Conservation (phyloP, 2,888 invertebrate species). For the Drosophila anceps region DNA sequence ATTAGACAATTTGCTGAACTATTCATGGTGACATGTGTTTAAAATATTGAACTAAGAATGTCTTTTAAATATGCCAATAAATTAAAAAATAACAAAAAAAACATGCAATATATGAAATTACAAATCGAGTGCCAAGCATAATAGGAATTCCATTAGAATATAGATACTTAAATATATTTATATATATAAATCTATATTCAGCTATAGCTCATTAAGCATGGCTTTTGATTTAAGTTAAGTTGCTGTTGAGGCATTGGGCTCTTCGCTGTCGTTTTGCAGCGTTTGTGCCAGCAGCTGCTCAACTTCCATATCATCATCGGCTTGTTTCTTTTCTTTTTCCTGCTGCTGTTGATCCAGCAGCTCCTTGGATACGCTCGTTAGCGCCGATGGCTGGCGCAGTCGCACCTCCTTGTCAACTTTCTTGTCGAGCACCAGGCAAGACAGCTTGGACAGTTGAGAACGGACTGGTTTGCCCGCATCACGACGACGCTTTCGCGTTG, state of each 20-base stretch:
- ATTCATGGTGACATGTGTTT: no score
- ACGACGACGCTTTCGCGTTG: slow-evolving; percentile 72
- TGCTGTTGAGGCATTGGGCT: background rate
- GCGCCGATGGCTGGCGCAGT: slow-evolving; percentile 53
- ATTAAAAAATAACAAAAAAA: no score
- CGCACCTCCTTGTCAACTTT: slow-evolving; percentile 72
- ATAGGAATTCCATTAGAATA: background rate
- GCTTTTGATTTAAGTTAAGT: background rate
- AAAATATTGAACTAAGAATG: background rate
- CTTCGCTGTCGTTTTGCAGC: background rate
- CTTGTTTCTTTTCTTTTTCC: slow-evolving; percentile 2
- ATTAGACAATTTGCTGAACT: background rate
- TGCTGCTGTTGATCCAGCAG: slow-evolving; percentile 7
- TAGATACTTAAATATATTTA: background rate
- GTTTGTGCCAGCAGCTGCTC: background rate
- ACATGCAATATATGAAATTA: background rate
- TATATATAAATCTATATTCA: background rate
- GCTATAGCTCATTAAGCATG: no score
- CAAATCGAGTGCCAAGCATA: background rate
- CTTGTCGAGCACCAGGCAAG: slow-evolving; percentile 74
- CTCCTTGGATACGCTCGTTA: slow-evolving; percentile 50
- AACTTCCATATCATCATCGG: background rate
- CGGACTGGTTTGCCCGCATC: slow-evolving; percentile 78
- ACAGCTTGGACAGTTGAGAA: slow-evolving; percentile 74
- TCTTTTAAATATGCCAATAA: background rate